phyloP scores from a whole-genome alignment of 1,140 invertebrate genomes.

The Drosophila nigrodunni region DNA sequence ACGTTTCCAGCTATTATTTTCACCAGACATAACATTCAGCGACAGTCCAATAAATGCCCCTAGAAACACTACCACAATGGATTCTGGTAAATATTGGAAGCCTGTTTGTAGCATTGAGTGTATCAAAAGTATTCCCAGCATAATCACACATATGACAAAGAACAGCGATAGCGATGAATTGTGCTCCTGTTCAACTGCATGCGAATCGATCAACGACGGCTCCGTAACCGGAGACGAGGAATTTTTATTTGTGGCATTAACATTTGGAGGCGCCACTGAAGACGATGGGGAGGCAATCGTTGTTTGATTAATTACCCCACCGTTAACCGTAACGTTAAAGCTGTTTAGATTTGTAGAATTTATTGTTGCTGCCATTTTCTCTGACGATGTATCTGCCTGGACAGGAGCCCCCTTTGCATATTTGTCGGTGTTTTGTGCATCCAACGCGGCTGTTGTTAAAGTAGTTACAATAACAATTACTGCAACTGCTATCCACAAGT shows the following conservation, averaged over 20 bases:
- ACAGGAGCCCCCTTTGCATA: not conserved
- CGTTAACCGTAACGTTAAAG: not conserved
- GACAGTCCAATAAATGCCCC: slow-evolving; percentile 96
- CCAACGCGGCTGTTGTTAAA: not conserved
- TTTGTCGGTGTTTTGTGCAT: slow-evolving; percentile 3
- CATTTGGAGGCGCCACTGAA: not conserved
- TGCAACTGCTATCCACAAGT: slow-evolving; percentile 8
- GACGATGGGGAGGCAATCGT: not conserved
- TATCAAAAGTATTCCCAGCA: slow-evolving; percentile 96
- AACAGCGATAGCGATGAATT: slow-evolving; percentile 98
- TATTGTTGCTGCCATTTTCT: not conserved
- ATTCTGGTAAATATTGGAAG: slow-evolving; percentile 98
- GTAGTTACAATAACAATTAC: slow-evolving; percentile 12
- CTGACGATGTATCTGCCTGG: not conserved
- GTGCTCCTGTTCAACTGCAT: slow-evolving; percentile 96
- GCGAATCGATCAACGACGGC: slow-evolving; percentile 88
- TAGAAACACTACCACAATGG: slow-evolving; percentile 98
- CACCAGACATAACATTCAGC: slow-evolving; percentile 95
- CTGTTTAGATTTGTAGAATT: slow-evolving; percentile 10
- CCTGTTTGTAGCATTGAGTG: slow-evolving; percentile 97
- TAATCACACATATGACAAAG: slow-evolving; percentile 96
- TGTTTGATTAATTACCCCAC: not conserved
- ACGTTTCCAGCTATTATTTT: slow-evolving; percentile 96
- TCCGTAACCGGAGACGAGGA: slow-evolving; percentile 61
- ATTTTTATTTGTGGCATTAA: slow-evolving; percentile 39